Conservation (phyloP, 2,888 invertebrate species). For the Rhaphigaster nebulosa region DNA sequence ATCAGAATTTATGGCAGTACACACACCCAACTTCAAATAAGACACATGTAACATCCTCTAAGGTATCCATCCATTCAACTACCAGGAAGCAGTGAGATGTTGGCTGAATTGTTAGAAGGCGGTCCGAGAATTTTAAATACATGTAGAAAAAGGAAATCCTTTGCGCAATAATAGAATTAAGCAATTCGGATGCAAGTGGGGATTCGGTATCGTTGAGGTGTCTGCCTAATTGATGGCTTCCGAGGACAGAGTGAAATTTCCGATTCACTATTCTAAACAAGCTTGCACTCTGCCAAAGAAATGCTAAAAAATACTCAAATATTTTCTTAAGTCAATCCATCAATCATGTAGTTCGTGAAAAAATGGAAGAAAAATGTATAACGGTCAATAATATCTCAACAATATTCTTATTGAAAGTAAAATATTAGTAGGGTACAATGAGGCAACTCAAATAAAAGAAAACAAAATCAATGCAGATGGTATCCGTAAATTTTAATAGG, state of each 20-base stretch:
- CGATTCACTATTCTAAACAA: background rate
- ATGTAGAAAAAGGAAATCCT: conserved; percentile 47
- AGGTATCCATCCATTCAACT: background rate
- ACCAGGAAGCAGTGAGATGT: background rate
- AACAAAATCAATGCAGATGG: too few relatives aligned
- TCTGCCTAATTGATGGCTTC: conserved; percentile 27
- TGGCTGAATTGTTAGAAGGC: background rate
- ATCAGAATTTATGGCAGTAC: too few relatives aligned
- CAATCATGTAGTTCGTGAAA: background rate
- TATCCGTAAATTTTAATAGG: too few relatives aligned
- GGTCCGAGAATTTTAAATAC: background rate
- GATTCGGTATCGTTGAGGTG: conserved; percentile 9
- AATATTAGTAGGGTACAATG: too few relatives aligned
- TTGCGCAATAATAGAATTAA: conserved; percentile 30
- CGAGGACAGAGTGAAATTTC: background rate
- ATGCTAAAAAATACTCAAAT: background rate
- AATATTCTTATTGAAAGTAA: too few relatives aligned
- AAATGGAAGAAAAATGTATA: too few relatives aligned
- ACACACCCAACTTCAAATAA: too few relatives aligned
- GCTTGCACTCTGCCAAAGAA: background rate
- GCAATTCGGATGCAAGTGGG: conserved; percentile 16
- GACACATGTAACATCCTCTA: background rate
- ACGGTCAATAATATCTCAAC: too few relatives aligned
- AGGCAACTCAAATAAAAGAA: too few relatives aligned
- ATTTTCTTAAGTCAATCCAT: background rate